Evolutionary conservation across 2,113 vertebrate genomes (phyloP).

Genomic region (Coreoperca whiteheadi): DNA sequence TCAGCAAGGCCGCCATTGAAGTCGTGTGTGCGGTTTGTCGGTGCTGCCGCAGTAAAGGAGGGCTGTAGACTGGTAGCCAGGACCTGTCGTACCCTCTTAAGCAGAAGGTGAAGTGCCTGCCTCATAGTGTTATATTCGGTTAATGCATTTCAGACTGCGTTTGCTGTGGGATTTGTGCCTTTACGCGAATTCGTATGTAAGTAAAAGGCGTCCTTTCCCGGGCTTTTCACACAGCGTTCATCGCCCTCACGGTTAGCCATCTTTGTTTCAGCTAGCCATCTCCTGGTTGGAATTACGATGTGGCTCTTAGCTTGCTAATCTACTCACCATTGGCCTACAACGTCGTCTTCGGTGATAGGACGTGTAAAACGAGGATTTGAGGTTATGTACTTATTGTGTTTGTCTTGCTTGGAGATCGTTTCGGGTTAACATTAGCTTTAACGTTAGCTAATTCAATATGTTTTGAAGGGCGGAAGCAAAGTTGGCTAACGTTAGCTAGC

Average conservation of each 20-base stretch:
- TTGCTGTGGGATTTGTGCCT: neutral
- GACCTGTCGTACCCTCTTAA: neutral
- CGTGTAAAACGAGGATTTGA: fast-evolving
- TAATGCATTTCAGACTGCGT: neutral
- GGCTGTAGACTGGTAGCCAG: slow-evolving; percentile 36
- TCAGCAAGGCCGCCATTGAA: slow-evolving; percentile 77
- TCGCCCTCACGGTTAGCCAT: slow-evolving; percentile 73
- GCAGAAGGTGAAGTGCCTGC: fast-evolving
- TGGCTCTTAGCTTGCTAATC: slow-evolving; percentile 66
- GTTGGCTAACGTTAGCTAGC: slow-evolving; percentile 67
- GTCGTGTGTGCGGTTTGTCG: slow-evolving; percentile 57
- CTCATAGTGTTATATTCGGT: fast-evolving
- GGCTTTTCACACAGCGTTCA: slow-evolving; percentile 71
- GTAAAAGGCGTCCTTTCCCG: slow-evolving; percentile 74
- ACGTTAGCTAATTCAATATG: slow-evolving; percentile 46
- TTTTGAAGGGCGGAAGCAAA: slow-evolving; percentile 84
- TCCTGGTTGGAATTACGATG: slow-evolving; percentile 23
- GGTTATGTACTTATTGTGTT: fast-evolving
- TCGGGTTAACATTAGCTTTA: slow-evolving; percentile 3
- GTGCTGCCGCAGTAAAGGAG: slow-evolving; percentile 63
- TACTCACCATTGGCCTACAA: neutral
- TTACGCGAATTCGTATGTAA: slow-evolving; percentile 10
- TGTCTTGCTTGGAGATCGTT: neutral
- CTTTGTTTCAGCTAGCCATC: slow-evolving; percentile 73
- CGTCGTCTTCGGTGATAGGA: fast-evolving